Percentiles rank a stretch among this genome's conserved stretches.
These are phyloP conservation scores for Melipona bicolor DNA, from an alignment of 2,888 invertebrate genomes.

Conservation along the genomic window DNA sequence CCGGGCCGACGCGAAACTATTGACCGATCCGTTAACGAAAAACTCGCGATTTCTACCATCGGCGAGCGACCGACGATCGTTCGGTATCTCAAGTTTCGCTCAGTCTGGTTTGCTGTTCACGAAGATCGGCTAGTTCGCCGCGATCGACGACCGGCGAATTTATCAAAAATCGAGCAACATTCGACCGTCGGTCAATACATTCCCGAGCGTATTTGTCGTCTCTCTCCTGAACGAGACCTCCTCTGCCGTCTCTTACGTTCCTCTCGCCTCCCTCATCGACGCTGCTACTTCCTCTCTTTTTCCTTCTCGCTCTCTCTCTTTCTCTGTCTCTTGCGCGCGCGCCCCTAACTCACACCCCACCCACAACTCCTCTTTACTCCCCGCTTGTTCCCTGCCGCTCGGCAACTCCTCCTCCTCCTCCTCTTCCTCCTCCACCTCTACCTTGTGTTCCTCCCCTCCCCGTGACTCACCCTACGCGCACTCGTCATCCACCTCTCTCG, in stretches of 20 bases:
- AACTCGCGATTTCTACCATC: background rate
- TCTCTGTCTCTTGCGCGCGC: conserved; percentile 45
- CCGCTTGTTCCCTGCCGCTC: background rate
- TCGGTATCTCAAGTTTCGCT: background rate
- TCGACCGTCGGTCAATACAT: conserved; percentile 52
- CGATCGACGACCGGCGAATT: background rate
- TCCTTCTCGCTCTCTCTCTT: conserved; percentile 20
- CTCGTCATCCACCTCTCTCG: conserved; percentile 19
- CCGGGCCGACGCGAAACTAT: conserved; percentile 52
- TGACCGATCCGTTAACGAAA: conserved; percentile 47
- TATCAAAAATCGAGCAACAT: background rate
- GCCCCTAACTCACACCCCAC: conserved; percentile 57
- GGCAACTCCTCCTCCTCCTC: conserved; percentile 20
- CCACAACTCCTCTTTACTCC: conserved; percentile 29
- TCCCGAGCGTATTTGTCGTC: conserved; percentile 21
- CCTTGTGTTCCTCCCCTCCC: conserved; percentile 18
- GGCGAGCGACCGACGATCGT: background rate
- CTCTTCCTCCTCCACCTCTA: background rate
- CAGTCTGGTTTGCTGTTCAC: no score
- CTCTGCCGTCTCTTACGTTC: conserved; percentile 32
- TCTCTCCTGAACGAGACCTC: conserved; percentile 36
- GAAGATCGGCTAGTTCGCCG: background rate
- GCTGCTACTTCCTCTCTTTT: conserved; percentile 33
- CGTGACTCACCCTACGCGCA: conserved; percentile 21
- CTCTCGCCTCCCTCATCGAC: conserved; percentile 26